Evolutionary conservation across 2,113 vertebrate species (phyloP).

Genomic region (Turnix velox): DNA sequence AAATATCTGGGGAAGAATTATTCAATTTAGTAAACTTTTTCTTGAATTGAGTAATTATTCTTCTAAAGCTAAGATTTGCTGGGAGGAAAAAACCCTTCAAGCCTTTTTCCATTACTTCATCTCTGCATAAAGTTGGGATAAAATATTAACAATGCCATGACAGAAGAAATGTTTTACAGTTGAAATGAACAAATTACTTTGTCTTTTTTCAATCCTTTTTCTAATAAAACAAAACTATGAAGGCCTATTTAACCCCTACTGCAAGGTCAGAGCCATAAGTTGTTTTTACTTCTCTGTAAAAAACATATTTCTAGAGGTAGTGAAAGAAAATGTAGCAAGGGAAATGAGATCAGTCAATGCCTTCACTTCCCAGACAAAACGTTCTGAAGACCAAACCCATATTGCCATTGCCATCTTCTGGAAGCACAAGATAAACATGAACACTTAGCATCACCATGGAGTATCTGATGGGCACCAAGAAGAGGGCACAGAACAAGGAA

Average conservation of each 20-base stretch:
- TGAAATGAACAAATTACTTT: neutral
- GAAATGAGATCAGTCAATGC: neutral
- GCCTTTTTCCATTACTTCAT: neutral
- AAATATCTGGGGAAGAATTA: conserved; percentile 2
- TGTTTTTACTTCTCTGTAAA: neutral
- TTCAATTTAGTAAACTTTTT: conserved; percentile 15
- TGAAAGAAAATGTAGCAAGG: neutral
- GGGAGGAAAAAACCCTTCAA: neutral
- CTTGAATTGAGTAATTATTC: neutral
- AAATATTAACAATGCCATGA: conserved; percentile 8
- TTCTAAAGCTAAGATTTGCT: neutral
- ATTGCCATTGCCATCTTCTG: accelerated
- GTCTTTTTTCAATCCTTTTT: neutral
- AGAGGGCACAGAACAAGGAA: neutral
- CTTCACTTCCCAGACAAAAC: neutral
- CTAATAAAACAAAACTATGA: neutral
- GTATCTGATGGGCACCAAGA: neutral
- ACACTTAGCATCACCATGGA: accelerated
- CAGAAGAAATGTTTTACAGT: neutral
- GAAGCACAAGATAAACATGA: neutral
- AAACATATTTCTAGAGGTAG: neutral
- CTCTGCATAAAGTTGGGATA: neutral
- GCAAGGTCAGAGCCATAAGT: neutral
- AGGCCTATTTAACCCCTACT: neutral
- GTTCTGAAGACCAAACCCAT: neutral